Conservation (phyloP, 1,140 invertebrate species). For the Pteromalus puparum region DNA sequence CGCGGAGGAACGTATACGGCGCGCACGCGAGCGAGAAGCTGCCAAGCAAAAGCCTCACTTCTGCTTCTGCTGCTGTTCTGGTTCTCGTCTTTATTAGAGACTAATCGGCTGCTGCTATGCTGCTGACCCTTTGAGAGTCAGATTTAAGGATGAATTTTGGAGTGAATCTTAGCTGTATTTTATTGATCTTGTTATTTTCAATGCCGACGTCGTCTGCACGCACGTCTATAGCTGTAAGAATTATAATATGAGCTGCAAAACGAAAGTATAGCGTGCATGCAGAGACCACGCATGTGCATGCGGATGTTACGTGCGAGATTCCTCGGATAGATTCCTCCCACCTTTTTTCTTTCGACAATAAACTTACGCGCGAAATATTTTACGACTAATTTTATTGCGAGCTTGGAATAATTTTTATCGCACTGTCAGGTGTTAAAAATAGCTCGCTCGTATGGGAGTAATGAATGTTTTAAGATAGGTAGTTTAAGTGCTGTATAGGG, state of each 20-base stretch:
- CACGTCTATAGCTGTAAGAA: not conserved
- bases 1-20: constrained; percentile 2
- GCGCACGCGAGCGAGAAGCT: not conserved
- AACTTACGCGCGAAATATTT: not conserved
- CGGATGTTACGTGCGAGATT: constrained; percentile 28
- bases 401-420: not conserved
- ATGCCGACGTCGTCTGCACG: constrained; percentile 7
- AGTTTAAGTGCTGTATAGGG: no score
- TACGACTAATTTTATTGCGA: not conserved
- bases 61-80: not conserved
- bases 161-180: not conserved
- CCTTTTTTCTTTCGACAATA: not conserved
- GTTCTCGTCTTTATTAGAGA: constrained; percentile 38
- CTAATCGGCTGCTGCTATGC: constrained; percentile 19
- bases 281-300: not conserved
- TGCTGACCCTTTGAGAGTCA: not conserved
- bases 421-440: no score
- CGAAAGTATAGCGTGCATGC: not conserved
- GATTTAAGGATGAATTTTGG: not conserved
- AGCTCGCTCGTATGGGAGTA: no score
- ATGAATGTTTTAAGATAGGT: no score
- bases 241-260: not conserved
- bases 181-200: constrained; percentile 35
- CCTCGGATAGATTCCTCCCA: not conserved
- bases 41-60: constrained; percentile 11